Base-by-base conservation (phyloP, 2,888 invertebrate species). In the Drosophila nigricruria region DNA sequence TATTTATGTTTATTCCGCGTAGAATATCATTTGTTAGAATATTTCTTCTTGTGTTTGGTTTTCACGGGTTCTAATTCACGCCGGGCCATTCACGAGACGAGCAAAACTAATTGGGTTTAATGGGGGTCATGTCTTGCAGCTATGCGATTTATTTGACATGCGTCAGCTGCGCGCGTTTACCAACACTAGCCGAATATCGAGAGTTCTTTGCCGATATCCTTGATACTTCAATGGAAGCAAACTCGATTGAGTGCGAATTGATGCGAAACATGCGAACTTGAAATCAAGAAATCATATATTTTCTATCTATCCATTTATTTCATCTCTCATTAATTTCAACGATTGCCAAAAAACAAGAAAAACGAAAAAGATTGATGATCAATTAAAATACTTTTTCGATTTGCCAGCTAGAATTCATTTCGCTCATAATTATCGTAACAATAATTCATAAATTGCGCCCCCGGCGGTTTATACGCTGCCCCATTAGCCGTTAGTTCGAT, bases 341-440 rank as follows among this genome's bases (percentile, higher is more conserved):
- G n/a, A 45, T 50, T 66, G 73, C 61, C 61, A 73, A 64, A 58
- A 73, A 27, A 3, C 2, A 2, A 5, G 25, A n/a, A 43, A 25
- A 43, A 3, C 16, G 23, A 43, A 27, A 1, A 49, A 49, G 90
- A 90, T 80, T 86, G 81, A 90, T 78, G 87, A 75, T 71, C 89
- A 90, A 90, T 90, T 85, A 88, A 88, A 88, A 89, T 77, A 74
- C 67, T 71, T 77, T 72, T 72, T 59, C 57, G 32, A 53, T 65
- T 73, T 61, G 57, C 67, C 43, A 57, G 67, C 47, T n/a, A 70
- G 14, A 67, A 86, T 53, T 69, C 75, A 78, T 81, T 77, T 84
- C 67, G 63, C 34, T 63, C 65, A 63, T 80, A 88, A 83, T 89
- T 85, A 79, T 79, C 59, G 54, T 68, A 32, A 60, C 70, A 79